Percentiles rank a stretch among this genome's conserved stretches.
Evolutionary conservation across 1,140 invertebrate species (phyloP).

Genomic region (Liolophura sinensis): DNA sequence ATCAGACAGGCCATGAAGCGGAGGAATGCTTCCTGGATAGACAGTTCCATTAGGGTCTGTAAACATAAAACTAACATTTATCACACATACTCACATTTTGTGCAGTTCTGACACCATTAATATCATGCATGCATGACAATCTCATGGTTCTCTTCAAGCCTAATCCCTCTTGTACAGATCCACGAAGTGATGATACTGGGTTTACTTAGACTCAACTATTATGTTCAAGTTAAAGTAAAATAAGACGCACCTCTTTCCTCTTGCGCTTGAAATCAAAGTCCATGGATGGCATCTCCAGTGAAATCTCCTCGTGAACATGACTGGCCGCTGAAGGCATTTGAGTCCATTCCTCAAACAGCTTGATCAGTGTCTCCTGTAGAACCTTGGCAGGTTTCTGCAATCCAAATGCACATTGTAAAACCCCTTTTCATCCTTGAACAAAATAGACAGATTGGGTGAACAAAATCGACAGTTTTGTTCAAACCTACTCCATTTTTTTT

Average conservation of each 20-base stretch:
- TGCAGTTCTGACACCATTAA: too few relatives aligned
- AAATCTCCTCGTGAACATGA: constrained; percentile 58
- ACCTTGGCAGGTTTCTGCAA: constrained; percentile 73
- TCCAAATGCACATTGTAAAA: constrained; percentile 7
- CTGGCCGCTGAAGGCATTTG: constrained; percentile 23
- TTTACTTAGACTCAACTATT: too few relatives aligned
- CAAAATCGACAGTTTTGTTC: not conserved
- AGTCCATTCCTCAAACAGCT: constrained; percentile 67
- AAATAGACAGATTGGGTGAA: not conserved
- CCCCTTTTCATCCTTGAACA: not conserved
- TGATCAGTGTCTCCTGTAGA: constrained; percentile 74
- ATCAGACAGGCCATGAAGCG: constrained; percentile 93
- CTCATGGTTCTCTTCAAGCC: too few relatives aligned
- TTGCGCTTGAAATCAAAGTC: constrained; percentile 76
- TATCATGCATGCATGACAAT: too few relatives aligned
- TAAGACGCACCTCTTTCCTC: constrained; percentile 66
- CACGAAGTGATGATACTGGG: not conserved
- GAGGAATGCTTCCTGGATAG: constrained; percentile 97
- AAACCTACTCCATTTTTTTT: not conserved
- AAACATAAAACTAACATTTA: constrained; percentile 7
- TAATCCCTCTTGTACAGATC: not conserved
- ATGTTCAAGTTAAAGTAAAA: too few relatives aligned
- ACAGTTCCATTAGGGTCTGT: constrained; percentile 73
- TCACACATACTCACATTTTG: too few relatives aligned
- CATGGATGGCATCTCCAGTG: constrained; percentile 54